phyloP scores from a whole-genome alignment of 1,140 invertebrate genomes.

The Caerostris extrusa region DNA sequence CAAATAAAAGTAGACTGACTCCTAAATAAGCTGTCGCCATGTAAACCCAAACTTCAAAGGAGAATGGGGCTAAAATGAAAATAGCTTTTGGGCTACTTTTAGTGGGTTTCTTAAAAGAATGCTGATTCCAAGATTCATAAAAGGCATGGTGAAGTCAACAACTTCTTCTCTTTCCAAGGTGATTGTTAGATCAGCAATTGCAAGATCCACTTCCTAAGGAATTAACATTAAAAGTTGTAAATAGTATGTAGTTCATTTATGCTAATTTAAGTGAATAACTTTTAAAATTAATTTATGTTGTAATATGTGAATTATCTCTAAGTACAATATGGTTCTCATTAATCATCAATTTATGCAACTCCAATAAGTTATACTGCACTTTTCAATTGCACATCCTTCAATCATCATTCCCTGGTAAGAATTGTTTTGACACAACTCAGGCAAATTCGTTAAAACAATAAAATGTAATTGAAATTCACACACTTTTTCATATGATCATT shows the following conservation, averaged over 20 bases:
- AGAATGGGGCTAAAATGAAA: conserved; percentile 93
- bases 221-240: background rate
- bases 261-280: too few species aligned
- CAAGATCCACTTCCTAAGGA: conserved; percentile 83
- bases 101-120: conserved; percentile 89
- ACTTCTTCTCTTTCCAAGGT: conserved; percentile 83
- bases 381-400: too few species aligned
- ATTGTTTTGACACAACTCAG: too few species aligned
- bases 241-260: background rate
- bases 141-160: conserved; percentile 85
- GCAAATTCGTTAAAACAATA: too few species aligned
- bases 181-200: conserved; percentile 84
- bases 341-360: too few species aligned
- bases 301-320: too few species aligned
- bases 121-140: conserved; percentile 87
- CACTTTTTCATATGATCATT: too few species aligned
- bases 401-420: too few species aligned
- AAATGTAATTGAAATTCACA: too few species aligned
- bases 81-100: conserved; percentile 89
- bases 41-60: conserved; percentile 91
- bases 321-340: too few species aligned
- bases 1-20: conserved; percentile 95
- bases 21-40: conserved; percentile 92
- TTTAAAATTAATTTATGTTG: too few species aligned
- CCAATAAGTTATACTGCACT: too few species aligned